Evolutionary conservation across 2,888 invertebrate species (phyloP), one percentile per base, ranked within the genome.

Genomic region (Chrysopilus asiliformis): DNA sequence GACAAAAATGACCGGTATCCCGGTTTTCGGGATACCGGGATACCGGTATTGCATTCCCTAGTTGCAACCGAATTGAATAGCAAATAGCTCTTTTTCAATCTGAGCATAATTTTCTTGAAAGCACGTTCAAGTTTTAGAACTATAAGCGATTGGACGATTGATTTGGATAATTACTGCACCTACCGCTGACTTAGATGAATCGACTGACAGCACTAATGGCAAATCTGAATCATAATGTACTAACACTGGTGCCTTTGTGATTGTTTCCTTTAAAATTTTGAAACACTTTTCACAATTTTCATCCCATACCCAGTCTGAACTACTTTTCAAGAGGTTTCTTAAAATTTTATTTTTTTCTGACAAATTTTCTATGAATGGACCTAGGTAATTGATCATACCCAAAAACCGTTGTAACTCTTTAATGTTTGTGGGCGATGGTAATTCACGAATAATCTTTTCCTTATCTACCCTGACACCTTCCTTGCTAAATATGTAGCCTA

Each of bases 11-110:
- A n/a, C n/a, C n/a, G n/a, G n/a, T n/a, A n/a, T n/a, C n/a, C n/a
- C n/a, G n/a, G n/a, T n/a, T n/a, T n/a, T n/a, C n/a, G n/a, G n/a
- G n/a, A n/a, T n/a, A n/a, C n/a, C n/a, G n/a, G n/a, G n/a, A n/a
- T n/a, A n/a, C n/a, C n/a, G n/a, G n/a, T n/a, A n/a, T n/a, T n/a
- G n/a, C n/a, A n/a, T n/a, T n/a, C n/a, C n/a, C n/a, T n/a, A n/a
- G n/a, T n/a, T n/a, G n/a, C n/a, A n/a, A n/a, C 48, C 53, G 43
- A 53, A 53, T 2, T 43, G 42, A 32, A 55, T 54, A 1, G 54
- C 53, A 13, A 53, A 39, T 3, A 49, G 36, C 38, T 57, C 53
- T 41, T 54, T 56, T 33, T 55, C 54, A 8, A 29, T 52, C 38
- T 51, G 51, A 9, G 49, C 44, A 39, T 50, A 52, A n/a, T 38